These are phyloP conservation scores for Mellilla xanthometata DNA, from an alignment of 2,888 invertebrate species.

Conservation along the genomic window DNA sequence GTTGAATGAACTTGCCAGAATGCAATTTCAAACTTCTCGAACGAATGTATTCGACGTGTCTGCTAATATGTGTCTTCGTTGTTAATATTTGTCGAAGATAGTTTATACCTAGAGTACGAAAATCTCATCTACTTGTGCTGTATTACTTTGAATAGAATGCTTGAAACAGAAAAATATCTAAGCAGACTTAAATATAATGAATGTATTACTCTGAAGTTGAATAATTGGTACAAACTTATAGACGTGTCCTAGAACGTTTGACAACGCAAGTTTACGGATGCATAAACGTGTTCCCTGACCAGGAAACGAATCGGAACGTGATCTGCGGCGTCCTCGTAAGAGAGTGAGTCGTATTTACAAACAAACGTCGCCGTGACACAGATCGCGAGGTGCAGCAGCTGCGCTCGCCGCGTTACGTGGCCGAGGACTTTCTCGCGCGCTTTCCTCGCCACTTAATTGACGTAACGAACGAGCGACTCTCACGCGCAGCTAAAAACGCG, in stretches of 20 bases:
- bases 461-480: slow-evolving; percentile 77
- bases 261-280: slow-evolving; percentile 1
- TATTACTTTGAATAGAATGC: background rate
- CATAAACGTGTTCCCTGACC: slow-evolving; percentile 39
- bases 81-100: no score
- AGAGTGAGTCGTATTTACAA: slow-evolving; percentile 60
- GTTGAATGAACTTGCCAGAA: slow-evolving; percentile 31
- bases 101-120: no score
- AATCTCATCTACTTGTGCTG: no score
- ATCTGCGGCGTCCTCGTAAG: slow-evolving; percentile 38
- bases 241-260: slow-evolving; percentile 1
- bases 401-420: slow-evolving; percentile 60
- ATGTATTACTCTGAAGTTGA: no score
- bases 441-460: slow-evolving; percentile 78
- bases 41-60: slow-evolving; percentile 2
- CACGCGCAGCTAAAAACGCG: slow-evolving; percentile 70
- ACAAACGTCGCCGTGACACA: slow-evolving; percentile 74
- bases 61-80: no score
- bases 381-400: slow-evolving; percentile 41
- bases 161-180: background rate
- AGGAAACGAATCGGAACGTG: slow-evolving; percentile 53
- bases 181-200: no score
- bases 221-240: no score
- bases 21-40: slow-evolving; percentile 21
- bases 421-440: slow-evolving; percentile 73